Conservation (phyloP, 1,140 invertebrate species). For the Paraescarpia echinospica region DNA sequence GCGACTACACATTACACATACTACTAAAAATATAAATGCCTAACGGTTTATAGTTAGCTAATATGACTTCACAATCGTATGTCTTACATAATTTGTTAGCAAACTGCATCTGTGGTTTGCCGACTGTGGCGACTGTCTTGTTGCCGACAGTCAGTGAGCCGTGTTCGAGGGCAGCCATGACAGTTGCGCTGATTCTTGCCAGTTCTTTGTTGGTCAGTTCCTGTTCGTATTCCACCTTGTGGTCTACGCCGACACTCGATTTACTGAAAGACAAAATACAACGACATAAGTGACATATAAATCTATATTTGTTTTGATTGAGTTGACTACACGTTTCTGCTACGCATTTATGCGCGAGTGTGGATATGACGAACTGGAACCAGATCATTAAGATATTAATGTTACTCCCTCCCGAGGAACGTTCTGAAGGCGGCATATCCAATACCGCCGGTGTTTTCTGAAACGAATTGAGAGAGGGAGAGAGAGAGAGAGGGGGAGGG, state of each 20-base stretch:
- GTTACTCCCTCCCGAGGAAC: neutral
- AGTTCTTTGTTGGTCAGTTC: neutral
- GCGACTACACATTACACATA: too few species aligned
- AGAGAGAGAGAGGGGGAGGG: too few species aligned
- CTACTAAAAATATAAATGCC: too few species aligned
- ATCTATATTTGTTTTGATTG: neutral
- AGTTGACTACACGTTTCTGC: neutral
- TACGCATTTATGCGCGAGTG: too few species aligned
- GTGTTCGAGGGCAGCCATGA: neutral
- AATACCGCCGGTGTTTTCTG: too few species aligned
- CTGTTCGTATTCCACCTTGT: neutral
- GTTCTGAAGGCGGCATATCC: too few species aligned
- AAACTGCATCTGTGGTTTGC: neutral
- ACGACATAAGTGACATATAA: neutral
- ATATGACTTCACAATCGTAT: too few species aligned
- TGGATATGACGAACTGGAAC: neutral
- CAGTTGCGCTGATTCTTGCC: neutral
- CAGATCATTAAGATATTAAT: neutral
- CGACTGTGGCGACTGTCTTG: neutral
- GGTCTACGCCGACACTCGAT: neutral
- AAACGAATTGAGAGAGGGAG: too few species aligned
- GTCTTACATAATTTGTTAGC: neutral
- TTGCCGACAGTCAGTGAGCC: neutral
- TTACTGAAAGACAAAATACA: neutral
- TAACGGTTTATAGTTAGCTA: too few species aligned